Base-by-base conservation (phyloP, 2,797 vertebrate species). In the Lepidocolaptes lacrymiger region DNA sequence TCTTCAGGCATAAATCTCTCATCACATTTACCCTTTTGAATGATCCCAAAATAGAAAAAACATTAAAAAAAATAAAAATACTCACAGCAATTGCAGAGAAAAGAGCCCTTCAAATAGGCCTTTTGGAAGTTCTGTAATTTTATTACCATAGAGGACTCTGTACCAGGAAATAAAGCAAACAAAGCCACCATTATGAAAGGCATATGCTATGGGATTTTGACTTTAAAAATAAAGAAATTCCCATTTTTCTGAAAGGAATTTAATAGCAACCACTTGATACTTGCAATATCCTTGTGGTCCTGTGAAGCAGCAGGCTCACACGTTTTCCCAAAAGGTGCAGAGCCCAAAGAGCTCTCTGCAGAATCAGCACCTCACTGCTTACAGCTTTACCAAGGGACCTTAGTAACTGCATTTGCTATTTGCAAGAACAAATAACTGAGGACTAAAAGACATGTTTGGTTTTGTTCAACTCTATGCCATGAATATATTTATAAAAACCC, bases 91-190 rank as follows among this genome's bases (percentile, higher is more conserved):
- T 94, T 99, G 99, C 87, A 99, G 98, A 93, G 99, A 98, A 97
- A 99, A 99, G 6, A 99, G 98, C 95, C 99, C 99, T 97, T 99
- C 99, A 91, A 99, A 99, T 10, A 99, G 97, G 59, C 98, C 98
- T 98, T 99, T 99, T 49, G 99, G 99, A 95, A 99, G 99, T 97
- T 99, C 99, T 18, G 99, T 99, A 96, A 99, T 99, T 98, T 99
- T 99, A 97, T 99, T 99, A 89, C 99, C 99, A 93, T 99, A 99
- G 21, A 99, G 98, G 59, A 99, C 99, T 63, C 99, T 99, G 97
- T 74, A 96, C 51, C 96, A 96, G 74, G 97, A 95, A 97, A 68
- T 21, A 91, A 89, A 74, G 26, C n/a, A 91, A 84, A 79, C 10
- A 91, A 77, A 80, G n/a, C 15, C 5, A 4, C 12, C 63, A 63